Base-by-base conservation (phyloP, 2,888 invertebrate genomes). In the Cyclophora albipunctata region DNA sequence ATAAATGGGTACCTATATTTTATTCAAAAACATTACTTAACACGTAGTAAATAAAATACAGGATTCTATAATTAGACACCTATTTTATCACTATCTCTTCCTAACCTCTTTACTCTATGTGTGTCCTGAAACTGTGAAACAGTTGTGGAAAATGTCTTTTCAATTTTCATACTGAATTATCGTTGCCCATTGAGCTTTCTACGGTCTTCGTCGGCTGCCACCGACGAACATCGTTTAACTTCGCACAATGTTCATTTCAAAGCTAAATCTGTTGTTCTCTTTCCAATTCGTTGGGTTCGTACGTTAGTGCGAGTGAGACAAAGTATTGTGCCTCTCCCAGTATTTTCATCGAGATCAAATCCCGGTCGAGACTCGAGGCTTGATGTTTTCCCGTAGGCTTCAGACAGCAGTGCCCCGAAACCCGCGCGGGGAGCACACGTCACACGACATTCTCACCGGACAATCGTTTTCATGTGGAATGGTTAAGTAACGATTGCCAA, bases 381-480 rank as follows among this genome's bases (percentile, higher is more conserved):
- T 78, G 73, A 78, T 73, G 77, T 83, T 85, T 84, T 86, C 84
- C 83, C 75, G 83, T 82, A 84, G 82, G 79, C 78, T 82, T 78
- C 73, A 75, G 71, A 20, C 71, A 71, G 80, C 80, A 85, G 84
- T 87, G 69, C 70, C 65, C 78, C 78, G 74, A 74, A 78, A 71
- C 65, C 58, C 67, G 67, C 62, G 61, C 66, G 53, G 71, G 61
- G 68, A 66, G 60, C 53, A 58, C 57, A 68, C 71, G 64, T 54
- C 50, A 53, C 48, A 53, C 52, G 43, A 55, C 49, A 51, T 46
- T 2, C 3, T 48, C 56, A 57, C 68, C 74, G 71, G 66, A 20
- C 62, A 60, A 62, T 64, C 63, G 66, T 60, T 73, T 71, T 73
- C 60, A 74, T 73, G 71, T 75, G 74, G 67, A 78, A 79, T 82